These are phyloP conservation scores for Koerneria pararmatus DNA, from an alignment of 2,888 invertebrate genomes.

Conservation along the genomic window DNA sequence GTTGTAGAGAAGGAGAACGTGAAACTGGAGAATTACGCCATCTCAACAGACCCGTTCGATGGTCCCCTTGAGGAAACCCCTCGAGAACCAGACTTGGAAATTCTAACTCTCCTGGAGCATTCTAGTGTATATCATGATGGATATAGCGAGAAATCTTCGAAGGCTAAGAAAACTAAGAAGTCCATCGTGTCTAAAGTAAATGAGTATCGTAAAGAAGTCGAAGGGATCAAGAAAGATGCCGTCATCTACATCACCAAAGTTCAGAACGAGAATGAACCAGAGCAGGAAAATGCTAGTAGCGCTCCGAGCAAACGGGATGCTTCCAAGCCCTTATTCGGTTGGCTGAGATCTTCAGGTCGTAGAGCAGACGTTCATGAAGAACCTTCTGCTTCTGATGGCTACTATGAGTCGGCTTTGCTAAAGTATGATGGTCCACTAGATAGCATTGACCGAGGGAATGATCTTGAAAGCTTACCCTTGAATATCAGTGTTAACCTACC, in stretches of 20 bases:
- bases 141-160: too few species aligned
- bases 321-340: conserved; percentile 9
- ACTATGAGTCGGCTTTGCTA: conserved; percentile 4
- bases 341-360: conserved; percentile 13
- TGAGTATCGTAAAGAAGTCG: too few species aligned
- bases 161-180: too few species aligned
- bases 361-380: not conserved
- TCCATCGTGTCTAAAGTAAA: too few species aligned
- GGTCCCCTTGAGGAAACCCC: conserved; percentile 12
- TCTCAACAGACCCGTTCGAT: conserved; percentile 12
- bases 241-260: too few species aligned
- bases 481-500: conserved; percentile 10
- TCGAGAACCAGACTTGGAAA: too few species aligned
- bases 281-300: too few species aligned
- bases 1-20: conserved; percentile 16
- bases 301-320: too few species aligned
- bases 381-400: conserved; percentile 3
- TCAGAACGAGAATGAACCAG: too few species aligned
- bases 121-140: too few species aligned
- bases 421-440: conserved; percentile 14
- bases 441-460: conserved; percentile 12
- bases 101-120: too few species aligned
- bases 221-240: too few species aligned
- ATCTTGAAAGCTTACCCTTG: conserved; percentile 14
- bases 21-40: conserved; percentile 16